Evolutionary conservation across 2,888 invertebrate species (phyloP).

Genomic region (Hirtodrosophila trivittata): DNA sequence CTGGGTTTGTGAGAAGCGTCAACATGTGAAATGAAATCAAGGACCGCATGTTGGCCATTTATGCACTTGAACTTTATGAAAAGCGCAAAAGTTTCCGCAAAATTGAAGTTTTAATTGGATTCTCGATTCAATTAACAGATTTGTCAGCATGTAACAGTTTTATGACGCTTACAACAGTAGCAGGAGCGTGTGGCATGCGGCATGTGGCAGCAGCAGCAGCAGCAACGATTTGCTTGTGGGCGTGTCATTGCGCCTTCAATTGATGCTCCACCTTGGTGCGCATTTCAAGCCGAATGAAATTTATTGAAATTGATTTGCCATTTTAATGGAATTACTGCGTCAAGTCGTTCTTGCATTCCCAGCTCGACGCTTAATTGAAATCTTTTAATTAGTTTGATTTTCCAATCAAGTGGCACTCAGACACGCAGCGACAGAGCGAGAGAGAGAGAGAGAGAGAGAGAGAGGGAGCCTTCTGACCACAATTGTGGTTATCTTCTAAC

Average conservation of each 20-base stretch:
- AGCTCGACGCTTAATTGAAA: slow-evolving; percentile 77
- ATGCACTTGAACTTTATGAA: slow-evolving; percentile 67
- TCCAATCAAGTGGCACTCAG: slow-evolving; percentile 72
- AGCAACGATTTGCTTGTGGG: slow-evolving; percentile 26
- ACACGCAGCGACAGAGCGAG: slow-evolving; percentile 39
- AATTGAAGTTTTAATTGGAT: slow-evolving; percentile 83
- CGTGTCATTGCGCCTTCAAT: slow-evolving; percentile 42
- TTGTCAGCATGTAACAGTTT: slow-evolving; percentile 78
- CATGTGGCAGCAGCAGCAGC: slow-evolving; percentile 20
- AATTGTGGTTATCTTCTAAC: slow-evolving; percentile 42
- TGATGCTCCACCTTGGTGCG: slow-evolving; percentile 51
- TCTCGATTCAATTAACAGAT: slow-evolving; percentile 83
- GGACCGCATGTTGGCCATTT: slow-evolving; percentile 70
- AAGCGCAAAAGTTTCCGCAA: slow-evolving; percentile 62
- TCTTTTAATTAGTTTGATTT: slow-evolving; percentile 82
- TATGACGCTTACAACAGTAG: slow-evolving; percentile 57
- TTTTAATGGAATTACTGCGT: slow-evolving; percentile 75
- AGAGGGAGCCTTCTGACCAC: not conserved
- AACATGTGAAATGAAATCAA: slow-evolving; percentile 43
- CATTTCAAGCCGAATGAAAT: slow-evolving; percentile 60
- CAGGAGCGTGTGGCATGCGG: slow-evolving; percentile 3
- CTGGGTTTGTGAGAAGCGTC: slow-evolving; percentile 35
- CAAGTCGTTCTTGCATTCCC: slow-evolving; percentile 49
- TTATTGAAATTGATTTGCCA: slow-evolving; percentile 80
- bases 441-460: slow-evolving; percentile 4